Evolutionary conservation across 2,888 invertebrate species (phyloP).

Genomic region (Cremastinae sp.): DNA sequence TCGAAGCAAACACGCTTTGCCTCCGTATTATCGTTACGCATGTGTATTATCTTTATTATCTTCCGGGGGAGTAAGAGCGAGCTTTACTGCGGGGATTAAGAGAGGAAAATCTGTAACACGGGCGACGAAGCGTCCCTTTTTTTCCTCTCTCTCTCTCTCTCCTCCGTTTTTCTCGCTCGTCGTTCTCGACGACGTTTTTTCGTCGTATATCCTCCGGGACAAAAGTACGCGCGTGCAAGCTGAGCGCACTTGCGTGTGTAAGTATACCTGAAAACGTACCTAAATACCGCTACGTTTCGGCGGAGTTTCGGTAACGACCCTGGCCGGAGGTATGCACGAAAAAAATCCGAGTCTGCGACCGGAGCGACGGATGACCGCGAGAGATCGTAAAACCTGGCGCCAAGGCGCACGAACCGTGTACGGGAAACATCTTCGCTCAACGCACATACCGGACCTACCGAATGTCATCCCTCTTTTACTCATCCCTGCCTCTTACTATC

Average conservation of each 20-base stretch:
- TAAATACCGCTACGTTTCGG: constrained; percentile 37
- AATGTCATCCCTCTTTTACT: constrained; percentile 22
- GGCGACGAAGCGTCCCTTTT: constrained; percentile 27
- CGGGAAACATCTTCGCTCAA: constrained; percentile 9
- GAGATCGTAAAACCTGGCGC: constrained; percentile 66
- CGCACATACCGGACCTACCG: constrained; percentile 7
- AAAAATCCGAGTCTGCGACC: constrained; percentile 40
- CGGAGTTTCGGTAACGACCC: not conserved
- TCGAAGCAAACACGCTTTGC: constrained; percentile 43
- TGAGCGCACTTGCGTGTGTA: not conserved
- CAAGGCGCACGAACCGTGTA: constrained; percentile 46
- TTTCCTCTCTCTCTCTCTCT: constrained; percentile 2
- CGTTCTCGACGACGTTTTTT: not conserved
- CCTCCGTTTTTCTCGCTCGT: not conserved
- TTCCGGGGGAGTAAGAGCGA: constrained; percentile 23
- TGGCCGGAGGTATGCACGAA: constrained; percentile 24
- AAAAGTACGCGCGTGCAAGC: not conserved
- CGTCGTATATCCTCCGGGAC: not conserved
- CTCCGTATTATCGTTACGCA: constrained; percentile 43
- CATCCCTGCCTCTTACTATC: not conserved
- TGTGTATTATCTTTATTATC: constrained; percentile 53
- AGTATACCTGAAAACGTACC: constrained; percentile 47
- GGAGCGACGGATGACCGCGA: constrained; percentile 62
- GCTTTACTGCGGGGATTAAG: constrained; percentile 51
- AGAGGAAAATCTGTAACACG: constrained; percentile 14